Conservation (phyloP, 2,797 vertebrate species). For the Carduelis carduelis region DNA sequence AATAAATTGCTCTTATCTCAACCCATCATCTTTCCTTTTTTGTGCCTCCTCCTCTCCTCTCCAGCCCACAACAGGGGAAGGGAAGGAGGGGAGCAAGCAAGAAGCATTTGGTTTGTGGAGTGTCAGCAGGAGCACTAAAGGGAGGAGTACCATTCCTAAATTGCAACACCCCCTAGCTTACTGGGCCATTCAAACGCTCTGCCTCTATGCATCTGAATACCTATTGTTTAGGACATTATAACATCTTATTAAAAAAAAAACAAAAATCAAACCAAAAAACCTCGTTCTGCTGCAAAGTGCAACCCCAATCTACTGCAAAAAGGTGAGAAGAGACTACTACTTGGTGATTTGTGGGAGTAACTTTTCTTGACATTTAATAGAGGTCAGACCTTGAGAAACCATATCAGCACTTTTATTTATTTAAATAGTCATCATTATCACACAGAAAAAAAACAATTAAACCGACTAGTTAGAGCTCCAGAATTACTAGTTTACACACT, state of each 20-base stretch:
- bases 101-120: too few species aligned
- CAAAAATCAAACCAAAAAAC: accelerated
- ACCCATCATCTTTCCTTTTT: neutral
- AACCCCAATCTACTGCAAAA: neutral
- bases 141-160: neutral
- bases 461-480: neutral
- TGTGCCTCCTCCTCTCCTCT: neutral
- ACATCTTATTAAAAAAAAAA: neutral
- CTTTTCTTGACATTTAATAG: neutral
- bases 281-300: neutral
- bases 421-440: neutral
- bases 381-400: neutral
- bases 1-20: neutral
- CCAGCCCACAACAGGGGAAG: neutral
- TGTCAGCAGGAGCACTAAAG: neutral
- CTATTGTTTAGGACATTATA: neutral
- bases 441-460: neutral
- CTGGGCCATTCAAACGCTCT: neutral
- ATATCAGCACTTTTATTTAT: neutral
- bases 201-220: neutral
- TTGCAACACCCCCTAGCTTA: neutral
- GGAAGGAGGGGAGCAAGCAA: neutral
- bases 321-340: neutral
- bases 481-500: neutral
- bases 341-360: neutral